Conservation (phyloP, 1,140 invertebrate genomes). For the Diprion similis region DNA sequence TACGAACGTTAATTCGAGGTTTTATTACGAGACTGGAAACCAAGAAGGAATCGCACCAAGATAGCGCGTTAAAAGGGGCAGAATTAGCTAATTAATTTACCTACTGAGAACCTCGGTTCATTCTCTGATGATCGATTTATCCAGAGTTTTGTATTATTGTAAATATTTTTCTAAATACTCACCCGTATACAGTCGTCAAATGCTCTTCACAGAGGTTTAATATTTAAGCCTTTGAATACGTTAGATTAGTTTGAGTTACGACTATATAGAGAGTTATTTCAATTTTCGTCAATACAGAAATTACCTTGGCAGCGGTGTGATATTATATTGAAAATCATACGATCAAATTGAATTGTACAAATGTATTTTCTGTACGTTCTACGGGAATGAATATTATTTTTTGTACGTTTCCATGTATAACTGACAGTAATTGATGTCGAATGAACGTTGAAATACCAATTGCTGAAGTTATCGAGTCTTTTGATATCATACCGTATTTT, state of each 20-base stretch:
- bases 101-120: not conserved
- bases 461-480: too few species aligned
- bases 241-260: too few species aligned
- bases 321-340: not conserved
- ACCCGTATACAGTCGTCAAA: not conserved
- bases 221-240: not conserved
- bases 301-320: not conserved
- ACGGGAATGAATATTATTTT: too few species aligned
- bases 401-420: too few species aligned
- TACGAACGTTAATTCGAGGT: constrained; percentile 69
- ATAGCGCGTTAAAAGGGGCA: constrained; percentile 18
- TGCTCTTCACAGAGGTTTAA: not conserved
- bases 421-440: not conserved
- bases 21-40: constrained; percentile 59
- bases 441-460: too few species aligned
- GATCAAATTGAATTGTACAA: not conserved
- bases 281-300: not conserved
- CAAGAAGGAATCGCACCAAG: constrained; percentile 46
- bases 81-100: not conserved
- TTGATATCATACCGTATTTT: too few species aligned
- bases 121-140: not conserved
- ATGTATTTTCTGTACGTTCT: not conserved
- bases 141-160: not conserved
- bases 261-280: not conserved
- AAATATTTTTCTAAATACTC: not conserved